Conservation (phyloP, 2,113 vertebrate species). For the Turnix velox region DNA sequence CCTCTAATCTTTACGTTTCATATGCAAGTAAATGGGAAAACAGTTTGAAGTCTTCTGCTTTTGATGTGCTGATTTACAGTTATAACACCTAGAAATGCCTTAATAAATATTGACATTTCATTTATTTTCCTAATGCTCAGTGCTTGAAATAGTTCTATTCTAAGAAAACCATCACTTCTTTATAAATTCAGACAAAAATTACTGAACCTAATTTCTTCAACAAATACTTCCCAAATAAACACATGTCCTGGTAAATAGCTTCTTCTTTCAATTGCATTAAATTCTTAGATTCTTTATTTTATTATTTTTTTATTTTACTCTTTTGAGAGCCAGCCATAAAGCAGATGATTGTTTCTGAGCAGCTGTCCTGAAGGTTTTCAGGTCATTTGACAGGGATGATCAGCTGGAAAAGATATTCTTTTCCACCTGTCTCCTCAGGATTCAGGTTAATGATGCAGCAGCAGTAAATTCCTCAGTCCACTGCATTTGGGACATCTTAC, state of each 20-base stretch:
- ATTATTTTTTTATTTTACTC: neutral
- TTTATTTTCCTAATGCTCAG: neutral
- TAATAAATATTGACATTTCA: neutral
- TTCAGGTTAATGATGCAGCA: neutral
- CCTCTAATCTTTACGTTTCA: neutral
- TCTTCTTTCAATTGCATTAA: neutral
- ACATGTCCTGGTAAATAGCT: neutral
- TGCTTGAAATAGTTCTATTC: neutral
- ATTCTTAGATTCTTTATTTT: neutral
- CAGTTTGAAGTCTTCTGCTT: neutral
- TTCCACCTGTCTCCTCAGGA: neutral
- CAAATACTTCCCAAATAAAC: neutral
- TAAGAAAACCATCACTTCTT: neutral
- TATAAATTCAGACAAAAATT: neutral
- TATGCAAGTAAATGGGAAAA: neutral
- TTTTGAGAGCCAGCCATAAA: neutral
- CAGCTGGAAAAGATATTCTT: neutral
- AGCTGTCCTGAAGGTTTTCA: neutral
- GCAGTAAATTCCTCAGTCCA: neutral
- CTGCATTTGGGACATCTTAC: neutral
- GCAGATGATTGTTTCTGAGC: neutral
- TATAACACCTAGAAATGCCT: neutral
- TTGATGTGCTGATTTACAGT: neutral
- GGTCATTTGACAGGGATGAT: neutral
- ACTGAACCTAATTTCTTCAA: neutral